Percentiles rank a stretch among this genome's conserved stretches.
Conservation (phyloP, 2,113 vertebrate genomes). For the Platichthys flesus region DNA sequence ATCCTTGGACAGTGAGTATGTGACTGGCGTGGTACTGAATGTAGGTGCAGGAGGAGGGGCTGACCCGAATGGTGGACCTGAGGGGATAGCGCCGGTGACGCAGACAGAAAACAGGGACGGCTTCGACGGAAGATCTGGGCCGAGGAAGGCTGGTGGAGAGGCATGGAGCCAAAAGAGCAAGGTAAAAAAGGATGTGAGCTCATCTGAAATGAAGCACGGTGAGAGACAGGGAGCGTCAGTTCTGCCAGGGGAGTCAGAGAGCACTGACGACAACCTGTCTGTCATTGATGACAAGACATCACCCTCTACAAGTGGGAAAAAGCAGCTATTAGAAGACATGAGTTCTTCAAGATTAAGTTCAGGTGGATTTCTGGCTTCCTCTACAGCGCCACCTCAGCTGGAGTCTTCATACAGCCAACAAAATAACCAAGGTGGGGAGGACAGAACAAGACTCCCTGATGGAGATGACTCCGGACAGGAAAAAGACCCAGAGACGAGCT, state of each 20-base stretch:
- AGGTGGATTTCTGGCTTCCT: constrained; percentile 14
- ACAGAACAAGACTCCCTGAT: not conserved
- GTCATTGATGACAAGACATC: not conserved
- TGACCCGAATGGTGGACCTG: constrained; percentile 44
- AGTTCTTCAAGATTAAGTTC: constrained; percentile 3
- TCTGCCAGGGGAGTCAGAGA: constrained; percentile 9
- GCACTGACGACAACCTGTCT: not conserved
- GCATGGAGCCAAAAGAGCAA: constrained; percentile 26
- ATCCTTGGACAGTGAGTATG: constrained; percentile 18
- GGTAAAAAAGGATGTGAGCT: constrained; percentile 35
- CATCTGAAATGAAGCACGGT: constrained; percentile 38
- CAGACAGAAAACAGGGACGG: constrained; percentile 56
- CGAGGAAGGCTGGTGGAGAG: constrained; percentile 30
- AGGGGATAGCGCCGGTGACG: constrained; percentile 49
- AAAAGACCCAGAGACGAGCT: constrained; percentile 34
- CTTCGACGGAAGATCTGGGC: constrained; percentile 52
- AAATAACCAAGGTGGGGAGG: not conserved
- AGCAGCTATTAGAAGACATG: constrained; percentile 7
- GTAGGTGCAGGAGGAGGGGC: constrained; percentile 51
- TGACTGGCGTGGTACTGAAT: constrained; percentile 34
- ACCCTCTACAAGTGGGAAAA: constrained; percentile 31
- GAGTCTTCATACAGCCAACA: constrained; percentile 16
- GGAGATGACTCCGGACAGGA: constrained; percentile 4
- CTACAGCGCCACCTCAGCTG: not conserved
- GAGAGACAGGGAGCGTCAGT: constrained; percentile 17